Evolutionary conservation across 2,113 vertebrate species (phyloP).

Genomic region (Chamaea fasciata): DNA sequence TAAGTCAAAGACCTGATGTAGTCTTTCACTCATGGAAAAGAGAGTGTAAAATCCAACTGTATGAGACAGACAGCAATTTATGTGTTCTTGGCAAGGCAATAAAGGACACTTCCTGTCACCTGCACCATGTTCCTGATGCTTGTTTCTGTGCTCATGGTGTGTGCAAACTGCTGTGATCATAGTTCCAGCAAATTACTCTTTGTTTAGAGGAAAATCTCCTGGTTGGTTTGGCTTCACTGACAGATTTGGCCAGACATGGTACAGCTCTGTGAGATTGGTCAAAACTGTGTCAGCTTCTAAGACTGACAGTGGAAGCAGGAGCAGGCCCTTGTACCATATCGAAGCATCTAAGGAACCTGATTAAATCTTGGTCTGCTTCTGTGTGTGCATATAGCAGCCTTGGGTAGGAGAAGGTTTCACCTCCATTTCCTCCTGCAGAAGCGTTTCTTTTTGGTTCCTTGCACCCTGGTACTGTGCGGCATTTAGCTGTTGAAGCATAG

Average conservation of each 20-base stretch:
- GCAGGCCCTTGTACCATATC: background rate
- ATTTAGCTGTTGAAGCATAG: background rate
- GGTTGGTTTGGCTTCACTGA: background rate
- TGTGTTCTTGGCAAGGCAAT: background rate
- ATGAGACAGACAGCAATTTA: background rate
- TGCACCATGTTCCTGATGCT: background rate
- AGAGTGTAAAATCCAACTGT: background rate
- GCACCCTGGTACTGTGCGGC: accelerated
- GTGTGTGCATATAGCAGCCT: background rate
- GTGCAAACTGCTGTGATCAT: background rate
- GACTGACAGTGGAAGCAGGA: background rate
- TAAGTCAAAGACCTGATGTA: background rate
- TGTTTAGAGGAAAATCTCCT: background rate
- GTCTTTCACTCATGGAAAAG: background rate
- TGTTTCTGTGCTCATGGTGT: accelerated
- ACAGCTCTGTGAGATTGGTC: background rate
- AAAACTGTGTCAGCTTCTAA: background rate
- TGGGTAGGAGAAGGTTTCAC: background rate
- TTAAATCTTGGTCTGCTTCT: background rate
- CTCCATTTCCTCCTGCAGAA: background rate
- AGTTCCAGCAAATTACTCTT: background rate
- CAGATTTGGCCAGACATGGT: accelerated
- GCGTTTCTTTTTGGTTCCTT: background rate
- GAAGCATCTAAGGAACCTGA: background rate
- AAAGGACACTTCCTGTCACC: background rate